Conservation (phyloP, 2,888 invertebrate genomes). For the Harpagoxenus sublaevis region DNA sequence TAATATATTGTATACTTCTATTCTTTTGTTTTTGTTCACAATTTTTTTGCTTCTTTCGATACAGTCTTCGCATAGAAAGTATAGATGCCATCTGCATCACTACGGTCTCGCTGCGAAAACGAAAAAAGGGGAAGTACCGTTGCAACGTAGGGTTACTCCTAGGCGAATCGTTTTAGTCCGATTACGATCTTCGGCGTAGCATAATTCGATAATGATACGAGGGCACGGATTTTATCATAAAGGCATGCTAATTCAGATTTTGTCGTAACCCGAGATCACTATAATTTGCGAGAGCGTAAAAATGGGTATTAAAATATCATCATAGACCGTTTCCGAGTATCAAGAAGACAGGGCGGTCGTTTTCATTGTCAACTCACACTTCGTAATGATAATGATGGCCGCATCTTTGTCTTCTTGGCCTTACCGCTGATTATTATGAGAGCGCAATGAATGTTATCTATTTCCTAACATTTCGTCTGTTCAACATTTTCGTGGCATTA, state of each 20-base stretch:
- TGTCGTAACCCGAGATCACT: slow-evolving; percentile 82
- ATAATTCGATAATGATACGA: slow-evolving; percentile 86
- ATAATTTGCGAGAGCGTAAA: slow-evolving; percentile 79
- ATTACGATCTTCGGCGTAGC: slow-evolving; percentile 83
- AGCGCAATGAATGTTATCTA: slow-evolving; percentile 4
- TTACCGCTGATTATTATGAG: neutral
- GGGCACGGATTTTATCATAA: slow-evolving; percentile 82
- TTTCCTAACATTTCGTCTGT: slow-evolving; percentile 16
- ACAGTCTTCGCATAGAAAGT: slow-evolving; percentile 8
- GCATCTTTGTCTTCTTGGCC: neutral
- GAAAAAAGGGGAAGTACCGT: slow-evolving; percentile 61
- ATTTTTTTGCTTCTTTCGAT: neutral
- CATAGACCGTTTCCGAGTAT: slow-evolving; percentile 73
- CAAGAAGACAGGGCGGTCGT: slow-evolving; percentile 39
- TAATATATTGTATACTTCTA: too few species aligned
- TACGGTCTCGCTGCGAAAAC: slow-evolving; percentile 49
- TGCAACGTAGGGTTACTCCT: slow-evolving; percentile 79
- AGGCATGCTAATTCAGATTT: slow-evolving; percentile 85
- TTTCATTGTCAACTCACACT: slow-evolving; percentile 71
- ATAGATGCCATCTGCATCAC: slow-evolving; percentile 13
- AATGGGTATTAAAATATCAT: slow-evolving; percentile 84
- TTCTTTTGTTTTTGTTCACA: neutral
- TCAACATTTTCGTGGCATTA: neutral
- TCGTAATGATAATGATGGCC: slow-evolving; percentile 42
- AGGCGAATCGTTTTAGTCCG: slow-evolving; percentile 80